These are phyloP conservation scores for Caenorhabditis macrosperma DNA, from an alignment of 2,888 invertebrate species.

Conservation along the genomic window DNA sequence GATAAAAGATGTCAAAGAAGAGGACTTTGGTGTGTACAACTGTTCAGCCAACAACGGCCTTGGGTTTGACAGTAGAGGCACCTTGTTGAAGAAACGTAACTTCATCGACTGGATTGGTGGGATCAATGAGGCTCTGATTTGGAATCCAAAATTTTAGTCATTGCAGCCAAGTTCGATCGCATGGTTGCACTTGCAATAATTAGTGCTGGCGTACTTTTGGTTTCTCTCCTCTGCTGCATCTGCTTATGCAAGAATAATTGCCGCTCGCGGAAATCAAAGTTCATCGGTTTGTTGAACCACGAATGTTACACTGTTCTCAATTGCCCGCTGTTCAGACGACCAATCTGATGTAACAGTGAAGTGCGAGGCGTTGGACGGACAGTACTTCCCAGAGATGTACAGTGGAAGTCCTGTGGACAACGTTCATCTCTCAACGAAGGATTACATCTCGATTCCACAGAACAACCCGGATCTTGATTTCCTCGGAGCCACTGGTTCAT, in stretches of 20 bases:
- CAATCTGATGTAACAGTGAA: conserved; percentile 79
- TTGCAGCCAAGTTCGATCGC: conserved; percentile 52
- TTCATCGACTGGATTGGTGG: conserved; percentile 63
- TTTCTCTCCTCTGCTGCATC: conserved; percentile 61
- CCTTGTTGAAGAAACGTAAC: conserved; percentile 55
- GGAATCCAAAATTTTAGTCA: conserved; percentile 39
- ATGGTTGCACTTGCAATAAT: conserved; percentile 54
- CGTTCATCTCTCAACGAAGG: conserved; percentile 72
- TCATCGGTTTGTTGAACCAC: conserved; percentile 60
- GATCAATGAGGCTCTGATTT: too few relatives aligned
- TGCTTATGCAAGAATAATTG: conserved; percentile 56
- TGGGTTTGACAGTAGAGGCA: conserved; percentile 66
- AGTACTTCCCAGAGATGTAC: conserved; percentile 78
- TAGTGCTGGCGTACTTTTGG: conserved; percentile 51
- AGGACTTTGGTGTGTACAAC: conserved; percentile 79
- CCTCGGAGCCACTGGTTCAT: conserved; percentile 66
- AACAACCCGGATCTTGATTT: conserved; percentile 80
- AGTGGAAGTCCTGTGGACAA: conserved; percentile 70
- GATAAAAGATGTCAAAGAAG: conserved; percentile 70
- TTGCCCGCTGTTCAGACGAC: too few relatives aligned
- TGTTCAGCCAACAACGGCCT: conserved; percentile 79
- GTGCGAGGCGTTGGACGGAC: conserved; percentile 77
- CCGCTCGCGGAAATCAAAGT: conserved; percentile 62
- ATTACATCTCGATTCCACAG: conserved; percentile 79
- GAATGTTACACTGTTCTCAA: neutral